A percentile compares a stretch with the other conserved stretches of the same genome.
Evolutionary conservation across 2,888 invertebrate species (phyloP).

Genomic region (Eudemis profundana): DNA sequence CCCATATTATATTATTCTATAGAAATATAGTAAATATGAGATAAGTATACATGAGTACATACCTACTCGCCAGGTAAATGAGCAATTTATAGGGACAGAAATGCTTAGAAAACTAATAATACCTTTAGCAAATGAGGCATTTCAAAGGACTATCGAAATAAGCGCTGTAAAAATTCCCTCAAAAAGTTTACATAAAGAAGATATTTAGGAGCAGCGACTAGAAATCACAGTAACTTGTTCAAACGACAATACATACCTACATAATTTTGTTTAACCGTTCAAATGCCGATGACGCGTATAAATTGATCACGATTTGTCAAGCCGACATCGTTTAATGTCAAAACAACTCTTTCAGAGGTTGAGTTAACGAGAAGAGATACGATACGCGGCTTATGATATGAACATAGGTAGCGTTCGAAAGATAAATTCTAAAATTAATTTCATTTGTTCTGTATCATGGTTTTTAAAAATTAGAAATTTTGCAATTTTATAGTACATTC

Average conservation of each 20-base stretch:
- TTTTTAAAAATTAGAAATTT: no score
- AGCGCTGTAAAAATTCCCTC: conserved; percentile 47
- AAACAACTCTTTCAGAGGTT: no score
- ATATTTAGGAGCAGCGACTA: conserved; percentile 73
- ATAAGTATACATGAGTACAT: neutral
- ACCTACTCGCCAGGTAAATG: neutral
- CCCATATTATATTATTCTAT: no score
- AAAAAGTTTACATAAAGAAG: conserved; percentile 49
- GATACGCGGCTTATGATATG: no score
- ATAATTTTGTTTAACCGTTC: conserved; percentile 40
- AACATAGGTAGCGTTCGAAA: no score
- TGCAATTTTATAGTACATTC: no score
- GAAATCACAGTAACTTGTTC: conserved; percentile 74
- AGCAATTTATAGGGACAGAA: conserved; percentile 3
- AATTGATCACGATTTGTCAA: neutral
- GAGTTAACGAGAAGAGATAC: no score
- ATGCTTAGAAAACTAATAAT: neutral
- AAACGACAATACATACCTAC: conserved; percentile 47
- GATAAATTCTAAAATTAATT: no score
- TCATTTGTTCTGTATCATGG: no score
- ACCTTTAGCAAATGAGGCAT: neutral
- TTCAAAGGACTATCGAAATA: neutral
- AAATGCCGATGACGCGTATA: neutral
- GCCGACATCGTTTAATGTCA: no score
- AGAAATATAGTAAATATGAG: no score